These are phyloP conservation scores for Anabacerthia variegaticeps DNA, from an alignment of 2,797 vertebrate genomes.

Conservation along the genomic window DNA sequence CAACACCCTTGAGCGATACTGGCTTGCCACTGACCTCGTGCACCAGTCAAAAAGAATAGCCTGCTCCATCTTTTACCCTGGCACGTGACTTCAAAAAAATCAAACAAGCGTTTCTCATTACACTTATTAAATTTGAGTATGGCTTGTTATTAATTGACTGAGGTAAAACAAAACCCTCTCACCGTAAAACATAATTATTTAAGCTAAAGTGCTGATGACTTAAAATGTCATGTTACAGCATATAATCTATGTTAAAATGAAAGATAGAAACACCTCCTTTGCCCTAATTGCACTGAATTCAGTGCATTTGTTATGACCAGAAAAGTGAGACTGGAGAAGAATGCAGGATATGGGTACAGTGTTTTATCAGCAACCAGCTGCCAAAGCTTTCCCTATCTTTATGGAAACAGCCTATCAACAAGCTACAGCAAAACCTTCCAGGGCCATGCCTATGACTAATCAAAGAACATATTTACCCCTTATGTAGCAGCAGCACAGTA, in stretches of 20 bases:
- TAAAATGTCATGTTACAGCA: conserved; percentile 40
- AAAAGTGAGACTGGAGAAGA: neutral
- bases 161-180: conserved; percentile 55
- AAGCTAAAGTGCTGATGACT: conserved; percentile 62
- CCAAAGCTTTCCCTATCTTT: neutral
- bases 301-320: neutral
- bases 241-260: conserved; percentile 42
- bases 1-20: conserved; percentile 19
- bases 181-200: conserved; percentile 59
- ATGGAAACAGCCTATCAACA: neutral
- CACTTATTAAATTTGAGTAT: conserved; percentile 64
- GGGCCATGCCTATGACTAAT: neutral
- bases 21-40: neutral
- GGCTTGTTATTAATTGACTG: conserved; percentile 59
- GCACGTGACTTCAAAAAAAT: conserved; percentile 65
- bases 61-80: conserved; percentile 22
- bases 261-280: conserved; percentile 20
- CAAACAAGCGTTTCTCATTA: conserved; percentile 65
- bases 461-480: neutral
- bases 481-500: neutral
- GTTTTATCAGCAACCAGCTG: neutral
- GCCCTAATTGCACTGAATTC: neutral
- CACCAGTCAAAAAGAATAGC: conserved; percentile 32
- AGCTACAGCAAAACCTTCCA: neutral
- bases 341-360: neutral